Evolutionary conservation across 2,797 vertebrate genomes (phyloP).

Genomic region (Diglossa cyanea): DNA sequence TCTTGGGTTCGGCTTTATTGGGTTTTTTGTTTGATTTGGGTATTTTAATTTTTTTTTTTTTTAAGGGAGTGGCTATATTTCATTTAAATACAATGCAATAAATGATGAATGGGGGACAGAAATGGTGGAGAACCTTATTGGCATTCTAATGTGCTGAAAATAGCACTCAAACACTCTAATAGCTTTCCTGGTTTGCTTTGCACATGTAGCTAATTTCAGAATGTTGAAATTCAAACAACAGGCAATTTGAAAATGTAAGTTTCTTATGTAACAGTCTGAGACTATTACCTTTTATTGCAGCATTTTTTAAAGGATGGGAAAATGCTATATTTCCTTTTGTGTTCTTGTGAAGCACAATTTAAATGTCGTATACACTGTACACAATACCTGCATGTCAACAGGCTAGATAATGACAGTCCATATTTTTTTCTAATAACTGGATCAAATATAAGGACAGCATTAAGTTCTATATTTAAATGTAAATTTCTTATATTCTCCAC

Average conservation of each 20-base stretch:
- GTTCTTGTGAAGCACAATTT: not conserved
- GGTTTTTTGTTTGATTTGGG: not conserved
- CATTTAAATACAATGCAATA: not conserved
- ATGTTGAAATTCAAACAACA: not conserved
- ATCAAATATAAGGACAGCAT: not conserved
- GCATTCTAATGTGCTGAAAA: not conserved
- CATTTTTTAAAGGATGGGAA: not conserved
- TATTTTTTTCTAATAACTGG: not conserved
- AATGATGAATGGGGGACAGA: not conserved
- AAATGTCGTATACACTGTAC: not conserved
- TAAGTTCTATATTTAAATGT: not conserved
- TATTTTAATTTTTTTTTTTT: not conserved
- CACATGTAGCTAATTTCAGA: not conserved
- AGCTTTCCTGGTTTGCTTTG: not conserved
- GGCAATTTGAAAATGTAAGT: not conserved
- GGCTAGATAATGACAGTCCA: not conserved
- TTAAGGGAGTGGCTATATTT: not conserved
- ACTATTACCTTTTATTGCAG: not conserved
- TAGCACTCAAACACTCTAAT: not conserved
- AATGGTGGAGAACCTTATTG: not conserved
- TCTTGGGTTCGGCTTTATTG: rapidly evolving
- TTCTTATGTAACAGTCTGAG: not conserved
- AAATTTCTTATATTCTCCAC: not conserved
- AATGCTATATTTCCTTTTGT: not conserved
- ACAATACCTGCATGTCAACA: not conserved